phyloP scores from a whole-genome alignment of 2,113 vertebrate genomes.

The Psammodynastes pulverulentus region DNA sequence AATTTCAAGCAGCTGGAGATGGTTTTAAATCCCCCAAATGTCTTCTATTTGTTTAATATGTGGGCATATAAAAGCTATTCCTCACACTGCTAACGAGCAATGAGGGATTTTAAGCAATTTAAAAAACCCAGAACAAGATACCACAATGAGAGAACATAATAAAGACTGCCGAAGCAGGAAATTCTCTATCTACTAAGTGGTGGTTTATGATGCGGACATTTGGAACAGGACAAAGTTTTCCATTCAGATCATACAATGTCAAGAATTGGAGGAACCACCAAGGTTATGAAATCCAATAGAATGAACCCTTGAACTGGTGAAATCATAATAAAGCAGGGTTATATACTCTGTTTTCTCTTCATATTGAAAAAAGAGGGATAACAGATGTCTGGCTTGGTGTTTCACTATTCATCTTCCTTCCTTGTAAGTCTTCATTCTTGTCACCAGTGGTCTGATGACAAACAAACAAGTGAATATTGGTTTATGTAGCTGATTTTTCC shows the following conservation, averaged over 20 bases:
- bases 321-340: background rate
- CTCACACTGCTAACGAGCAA: conserved; percentile 51
- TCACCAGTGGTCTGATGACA: background rate
- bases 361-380: background rate
- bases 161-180: conserved; percentile 42
- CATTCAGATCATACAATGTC: background rate
- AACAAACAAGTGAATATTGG: no score
- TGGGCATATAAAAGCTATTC: conserved; percentile 47
- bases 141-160: conserved; percentile 42
- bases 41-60: conserved; percentile 59
- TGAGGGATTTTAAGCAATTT: conserved; percentile 40
- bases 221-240: background rate
- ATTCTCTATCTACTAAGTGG: conserved; percentile 16
- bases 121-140: conserved; percentile 45
- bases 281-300: background rate
- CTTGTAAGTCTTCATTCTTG: background rate
- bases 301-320: background rate
- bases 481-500: background rate
- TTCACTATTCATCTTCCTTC: background rate
- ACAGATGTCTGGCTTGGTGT: background rate
- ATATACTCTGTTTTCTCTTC: background rate
- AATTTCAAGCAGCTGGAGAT: conserved; percentile 56
- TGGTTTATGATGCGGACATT: conserved; percentile 38
- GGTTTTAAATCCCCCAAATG: conserved; percentile 51
- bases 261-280: background rate